Evolutionary conservation across 2,113 vertebrate genomes (phyloP).

Genomic region (Emydura subglobosa): DNA sequence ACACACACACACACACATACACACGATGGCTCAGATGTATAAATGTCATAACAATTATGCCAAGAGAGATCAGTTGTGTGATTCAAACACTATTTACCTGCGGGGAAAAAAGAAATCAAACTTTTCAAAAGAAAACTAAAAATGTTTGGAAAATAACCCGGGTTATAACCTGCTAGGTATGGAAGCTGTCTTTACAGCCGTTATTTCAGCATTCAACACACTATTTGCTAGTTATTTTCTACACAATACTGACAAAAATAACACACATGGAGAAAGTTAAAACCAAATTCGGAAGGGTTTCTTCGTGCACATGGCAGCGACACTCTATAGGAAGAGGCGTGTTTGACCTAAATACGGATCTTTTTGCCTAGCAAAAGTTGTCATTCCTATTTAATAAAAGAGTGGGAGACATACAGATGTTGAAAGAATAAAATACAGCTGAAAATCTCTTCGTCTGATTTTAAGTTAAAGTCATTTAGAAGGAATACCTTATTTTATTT

Average conservation of each 20-base stretch:
- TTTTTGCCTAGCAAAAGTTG: background rate
- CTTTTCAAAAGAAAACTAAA: slow-evolving; percentile 43
- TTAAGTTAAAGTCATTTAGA: background rate
- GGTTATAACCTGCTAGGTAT: background rate
- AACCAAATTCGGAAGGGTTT: background rate
- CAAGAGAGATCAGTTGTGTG: background rate
- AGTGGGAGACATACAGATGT: background rate
- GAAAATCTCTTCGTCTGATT: background rate
- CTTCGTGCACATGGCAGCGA: background rate
- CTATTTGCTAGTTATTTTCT: slow-evolving; percentile 1
- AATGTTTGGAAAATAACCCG: background rate
- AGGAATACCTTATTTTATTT: background rate
- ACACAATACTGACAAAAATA: background rate
- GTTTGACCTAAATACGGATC: background rate
- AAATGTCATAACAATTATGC: background rate
- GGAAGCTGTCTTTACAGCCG: background rate
- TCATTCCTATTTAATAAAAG: background rate
- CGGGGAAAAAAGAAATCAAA: background rate
- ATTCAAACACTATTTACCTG: background rate
- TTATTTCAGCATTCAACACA: slow-evolving; percentile 4
- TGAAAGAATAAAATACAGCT: background rate
- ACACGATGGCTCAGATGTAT: background rate
- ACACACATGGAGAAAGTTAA: slow-evolving; percentile 2
- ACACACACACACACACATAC: background rate
- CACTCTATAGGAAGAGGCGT: background rate